A percentile compares a stretch with the other conserved stretches of the same genome.
phyloP scores from a whole-genome alignment of 2,113 vertebrate species.

The Dipodomys merriami region DNA sequence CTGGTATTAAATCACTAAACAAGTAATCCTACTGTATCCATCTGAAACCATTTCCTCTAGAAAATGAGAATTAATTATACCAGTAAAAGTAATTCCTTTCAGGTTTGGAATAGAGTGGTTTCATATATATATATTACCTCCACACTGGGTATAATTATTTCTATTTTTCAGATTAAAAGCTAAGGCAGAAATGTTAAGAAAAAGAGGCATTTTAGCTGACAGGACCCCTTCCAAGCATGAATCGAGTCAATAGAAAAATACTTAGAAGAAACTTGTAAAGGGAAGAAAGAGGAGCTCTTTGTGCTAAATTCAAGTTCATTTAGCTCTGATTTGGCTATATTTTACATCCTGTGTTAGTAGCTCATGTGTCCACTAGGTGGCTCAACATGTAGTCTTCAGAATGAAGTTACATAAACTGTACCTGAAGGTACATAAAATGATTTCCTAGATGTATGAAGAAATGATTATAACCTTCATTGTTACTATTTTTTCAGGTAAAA shows the following conservation, averaged over 20 bases:
- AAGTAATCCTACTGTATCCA: background rate
- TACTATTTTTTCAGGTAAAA: constrained; percentile 19
- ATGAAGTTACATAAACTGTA: background rate
- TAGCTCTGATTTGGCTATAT: background rate
- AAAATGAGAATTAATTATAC: constrained; percentile 29
- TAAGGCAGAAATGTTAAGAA: background rate
- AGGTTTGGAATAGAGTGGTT: background rate
- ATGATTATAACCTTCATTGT: background rate
- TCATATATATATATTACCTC: background rate
- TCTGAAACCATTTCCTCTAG: constrained; percentile 36
- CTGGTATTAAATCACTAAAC: background rate
- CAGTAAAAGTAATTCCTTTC: constrained; percentile 39
- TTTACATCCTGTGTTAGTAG: background rate
- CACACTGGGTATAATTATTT: constrained; percentile 31
- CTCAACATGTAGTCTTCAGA: constrained; percentile 33
- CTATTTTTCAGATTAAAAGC: constrained; percentile 48
- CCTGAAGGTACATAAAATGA: background rate
- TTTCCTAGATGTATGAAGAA: background rate
- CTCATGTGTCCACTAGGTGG: background rate
- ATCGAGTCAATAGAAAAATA: background rate
- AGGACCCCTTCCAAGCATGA: background rate
- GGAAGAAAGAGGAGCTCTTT: constrained; percentile 4
- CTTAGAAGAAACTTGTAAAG: background rate
- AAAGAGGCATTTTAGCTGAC: background rate
- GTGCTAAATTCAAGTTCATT: constrained; percentile 41